Conservation (phyloP, 2,888 invertebrate genomes). For the Folsomia manolachei region DNA sequence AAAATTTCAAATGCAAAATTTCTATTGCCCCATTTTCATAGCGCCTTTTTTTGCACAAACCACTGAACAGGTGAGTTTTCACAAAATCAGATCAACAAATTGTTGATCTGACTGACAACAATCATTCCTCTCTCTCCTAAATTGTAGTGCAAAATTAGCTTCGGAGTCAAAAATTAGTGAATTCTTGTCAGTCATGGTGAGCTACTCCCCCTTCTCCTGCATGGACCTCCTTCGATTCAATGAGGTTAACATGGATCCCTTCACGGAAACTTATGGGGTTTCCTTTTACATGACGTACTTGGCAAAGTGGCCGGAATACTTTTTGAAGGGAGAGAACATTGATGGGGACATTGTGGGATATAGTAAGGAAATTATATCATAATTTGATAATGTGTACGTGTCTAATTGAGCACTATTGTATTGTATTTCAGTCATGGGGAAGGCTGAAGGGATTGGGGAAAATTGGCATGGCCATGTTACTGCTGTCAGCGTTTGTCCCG, state of each 20-base stretch:
- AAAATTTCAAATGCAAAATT: too few relatives aligned
- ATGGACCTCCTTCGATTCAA: conserved; percentile 94
- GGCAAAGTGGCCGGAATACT: conserved; percentile 98
- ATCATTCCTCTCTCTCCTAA: too few relatives aligned
- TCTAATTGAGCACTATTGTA: too few relatives aligned
- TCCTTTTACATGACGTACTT: conserved; percentile 97
- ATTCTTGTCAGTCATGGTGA: too few relatives aligned
- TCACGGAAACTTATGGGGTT: conserved; percentile 94
- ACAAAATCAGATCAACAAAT: too few relatives aligned
- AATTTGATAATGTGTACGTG: not conserved
- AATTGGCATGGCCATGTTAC: conserved; percentile 99
- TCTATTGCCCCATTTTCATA: too few relatives aligned
- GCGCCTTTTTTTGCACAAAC: too few relatives aligned
- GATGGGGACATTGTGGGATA: conserved; percentile 98
- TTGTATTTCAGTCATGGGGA: conserved; percentile 92
- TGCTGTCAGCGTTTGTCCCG: conserved; percentile 92
- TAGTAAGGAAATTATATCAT: conserved; percentile 65
- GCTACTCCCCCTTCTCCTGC: conserved; percentile 85
- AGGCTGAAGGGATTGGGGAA: conserved; percentile 92
- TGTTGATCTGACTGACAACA: too few relatives aligned
- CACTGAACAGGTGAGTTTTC: too few relatives aligned
- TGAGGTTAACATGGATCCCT: conserved; percentile 91
- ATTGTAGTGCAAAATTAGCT: too few relatives aligned
- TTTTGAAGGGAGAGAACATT: conserved; percentile 94
- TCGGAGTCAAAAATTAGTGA: too few relatives aligned